These are phyloP conservation scores for Stegodyphus mimosarum DNA, from an alignment of 1,140 invertebrate genomes.

Conservation along the genomic window DNA sequence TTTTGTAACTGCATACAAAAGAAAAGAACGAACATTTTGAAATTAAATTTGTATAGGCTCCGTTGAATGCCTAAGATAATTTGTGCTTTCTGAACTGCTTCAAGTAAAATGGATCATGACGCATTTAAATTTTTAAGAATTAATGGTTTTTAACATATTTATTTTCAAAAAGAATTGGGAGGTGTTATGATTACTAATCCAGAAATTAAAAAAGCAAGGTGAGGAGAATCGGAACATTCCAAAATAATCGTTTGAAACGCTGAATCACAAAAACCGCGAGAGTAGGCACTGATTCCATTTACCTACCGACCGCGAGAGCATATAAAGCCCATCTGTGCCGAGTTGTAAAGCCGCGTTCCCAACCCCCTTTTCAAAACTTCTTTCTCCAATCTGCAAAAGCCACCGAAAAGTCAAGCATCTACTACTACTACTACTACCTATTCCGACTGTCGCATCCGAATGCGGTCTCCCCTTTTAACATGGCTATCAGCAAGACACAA, in stretches of 20 bases:
- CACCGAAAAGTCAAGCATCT: conserved; percentile 40
- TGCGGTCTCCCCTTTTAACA: conserved; percentile 33
- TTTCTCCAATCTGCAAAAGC: not conserved
- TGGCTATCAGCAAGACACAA: conserved; percentile 33
- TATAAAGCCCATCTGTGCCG: conserved; percentile 57
- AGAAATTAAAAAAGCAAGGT: not conserved
- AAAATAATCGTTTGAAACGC: conserved; percentile 32
- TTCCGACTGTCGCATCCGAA: not conserved
- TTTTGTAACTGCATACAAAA: too few species aligned
- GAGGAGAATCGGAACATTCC: conserved; percentile 21
- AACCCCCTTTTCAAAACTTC: not conserved
- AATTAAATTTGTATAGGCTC: too few species aligned
- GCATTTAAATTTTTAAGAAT: too few species aligned
- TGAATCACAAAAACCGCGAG: conserved; percentile 36
- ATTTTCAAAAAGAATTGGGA: too few species aligned
- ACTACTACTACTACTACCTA: not conserved
- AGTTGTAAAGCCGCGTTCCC: conserved; percentile 26
- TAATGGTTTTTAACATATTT: too few species aligned
- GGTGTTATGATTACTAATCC: too few species aligned
- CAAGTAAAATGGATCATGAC: too few species aligned
- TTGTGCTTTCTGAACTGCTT: too few species aligned
- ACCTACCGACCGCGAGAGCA: conserved; percentile 28
- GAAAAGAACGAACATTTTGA: too few species aligned
- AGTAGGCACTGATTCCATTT: conserved; percentile 8
- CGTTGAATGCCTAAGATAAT: too few species aligned